Evolutionary conservation across 2,888 invertebrate species (phyloP), one percentile per base, ranked within the genome.

Genomic region (Eristalis tenax): DNA sequence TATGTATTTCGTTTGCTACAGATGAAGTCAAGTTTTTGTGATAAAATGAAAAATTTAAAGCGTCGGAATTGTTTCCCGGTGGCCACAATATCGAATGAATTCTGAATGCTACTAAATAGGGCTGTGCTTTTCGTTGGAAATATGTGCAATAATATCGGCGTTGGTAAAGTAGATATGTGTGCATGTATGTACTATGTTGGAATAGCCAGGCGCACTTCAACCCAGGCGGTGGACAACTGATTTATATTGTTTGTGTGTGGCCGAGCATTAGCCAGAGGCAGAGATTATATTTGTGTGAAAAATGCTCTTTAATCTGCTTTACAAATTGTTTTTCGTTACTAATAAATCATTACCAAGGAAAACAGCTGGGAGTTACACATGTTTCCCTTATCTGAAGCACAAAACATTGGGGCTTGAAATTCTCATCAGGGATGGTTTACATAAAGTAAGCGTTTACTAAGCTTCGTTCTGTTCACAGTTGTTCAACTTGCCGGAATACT

Each of bases 61-160:
- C 40, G 57, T 40, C 69, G 63, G 64, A 50, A 65, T 50, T 69
- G 66, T 64, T 83, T 66, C 22, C 70, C 71, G 43, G 26, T 26
- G 78, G 38, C 69, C 32, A 32, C 70, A 35, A 78, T 83, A 79
- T 79, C 79, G 87, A 83, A 68, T 83, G 87, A 32, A 80, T 69
- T 87, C 87, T 87, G 73, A 69, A 83, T 83, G 83, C 87, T 87
- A 80, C 87, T 87, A 83, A 83, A 73, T 68, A 80, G 68, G 80
- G 83, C 83, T 87, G 76, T 73, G 61, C 75, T 87, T 80, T 87
- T 32, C 50, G 38, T 56, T 68, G 76, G 13, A 59, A 26, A 57
- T 76, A 80, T 83, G 59, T 80, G 69, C 79, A 87, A 73, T 78
- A 75, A 26, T 78, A 69, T 86, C 65, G 56, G 38, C 32, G 74